These are phyloP conservation scores for Eulemur albifrons DNA, from an alignment of 2,797 vertebrate genomes.

Conservation along the genomic window DNA sequence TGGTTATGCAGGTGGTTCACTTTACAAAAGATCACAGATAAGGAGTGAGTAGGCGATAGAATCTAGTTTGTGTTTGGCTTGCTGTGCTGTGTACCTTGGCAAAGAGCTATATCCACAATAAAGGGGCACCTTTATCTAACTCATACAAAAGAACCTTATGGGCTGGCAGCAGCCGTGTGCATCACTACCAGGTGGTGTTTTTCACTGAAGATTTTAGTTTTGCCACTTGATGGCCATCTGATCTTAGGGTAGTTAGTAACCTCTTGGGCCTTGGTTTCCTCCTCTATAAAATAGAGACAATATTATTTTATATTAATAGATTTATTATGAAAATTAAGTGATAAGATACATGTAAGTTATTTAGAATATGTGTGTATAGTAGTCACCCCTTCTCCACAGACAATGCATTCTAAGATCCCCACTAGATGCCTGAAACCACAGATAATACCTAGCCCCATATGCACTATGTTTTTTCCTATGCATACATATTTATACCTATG, in stretches of 20 bases:
- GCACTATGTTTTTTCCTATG: background rate
- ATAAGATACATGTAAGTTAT: background rate
- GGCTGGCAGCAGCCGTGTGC: background rate
- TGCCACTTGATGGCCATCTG: background rate
- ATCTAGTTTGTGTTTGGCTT: background rate
- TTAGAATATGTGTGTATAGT: background rate
- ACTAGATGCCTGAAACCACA: background rate
- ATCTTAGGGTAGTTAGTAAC: slow-evolving; percentile 15
- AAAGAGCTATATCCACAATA: background rate
- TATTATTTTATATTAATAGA: background rate
- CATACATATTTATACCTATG: background rate
- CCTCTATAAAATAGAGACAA: background rate
- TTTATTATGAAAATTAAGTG: background rate
- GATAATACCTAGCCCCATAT: background rate
- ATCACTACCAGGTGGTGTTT: background rate
- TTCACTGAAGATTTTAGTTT: slow-evolving; percentile 7
- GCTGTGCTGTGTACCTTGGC: background rate
- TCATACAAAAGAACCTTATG: background rate
- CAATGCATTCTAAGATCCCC: background rate
- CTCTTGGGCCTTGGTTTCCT: background rate
- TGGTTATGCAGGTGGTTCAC: background rate
- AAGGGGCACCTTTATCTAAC: background rate
- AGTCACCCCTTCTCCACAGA: background rate
- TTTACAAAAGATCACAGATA: background rate
- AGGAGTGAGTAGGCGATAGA: background rate